Percentiles rank a stretch among this genome's conserved stretches.
Conservation (phyloP, 2,797 vertebrate genomes). For the Syncerus caffer region DNA sequence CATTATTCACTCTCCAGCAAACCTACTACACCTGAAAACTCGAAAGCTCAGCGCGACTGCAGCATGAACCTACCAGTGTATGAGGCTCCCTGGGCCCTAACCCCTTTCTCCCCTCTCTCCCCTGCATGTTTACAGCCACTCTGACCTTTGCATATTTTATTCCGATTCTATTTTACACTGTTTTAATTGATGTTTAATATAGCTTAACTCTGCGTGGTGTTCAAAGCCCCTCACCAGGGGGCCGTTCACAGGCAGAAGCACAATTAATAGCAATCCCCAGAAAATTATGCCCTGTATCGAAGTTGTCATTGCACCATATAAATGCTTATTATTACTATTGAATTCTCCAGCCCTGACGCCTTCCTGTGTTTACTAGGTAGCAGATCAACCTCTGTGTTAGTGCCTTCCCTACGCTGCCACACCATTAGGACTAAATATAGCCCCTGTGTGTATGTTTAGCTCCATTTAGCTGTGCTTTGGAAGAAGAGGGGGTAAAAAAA, state of each 20-base stretch:
- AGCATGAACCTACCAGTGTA: neutral
- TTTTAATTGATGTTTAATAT: slow-evolving; percentile 75
- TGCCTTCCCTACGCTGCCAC: slow-evolving; percentile 62
- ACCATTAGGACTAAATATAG: slow-evolving; percentile 69
- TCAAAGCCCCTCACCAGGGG: slow-evolving; percentile 74
- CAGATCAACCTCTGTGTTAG: slow-evolving; percentile 71
- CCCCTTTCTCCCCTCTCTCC: neutral
- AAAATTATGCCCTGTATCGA: slow-evolving; percentile 76
- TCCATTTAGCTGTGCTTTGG: slow-evolving; percentile 66
- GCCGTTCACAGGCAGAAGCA: slow-evolving; percentile 69
- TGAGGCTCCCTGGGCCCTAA: neutral
- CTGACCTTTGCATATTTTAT: slow-evolving; percentile 70
- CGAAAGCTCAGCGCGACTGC: neutral
- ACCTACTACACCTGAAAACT: neutral
- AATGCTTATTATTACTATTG: slow-evolving; percentile 75
- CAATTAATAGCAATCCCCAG: slow-evolving; percentile 73
- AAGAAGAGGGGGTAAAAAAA: neutral
- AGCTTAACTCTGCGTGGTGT: slow-evolving; percentile 66
- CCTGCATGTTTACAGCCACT: slow-evolving; percentile 34
- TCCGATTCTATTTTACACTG: slow-evolving; percentile 61
- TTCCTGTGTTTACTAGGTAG: slow-evolving; percentile 76
- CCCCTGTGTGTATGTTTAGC: slow-evolving; percentile 61
- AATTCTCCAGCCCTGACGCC: slow-evolving; percentile 70
- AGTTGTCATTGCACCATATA: slow-evolving; percentile 70
- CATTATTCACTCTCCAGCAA: neutral